Evolutionary conservation across 2,797 vertebrate species (phyloP), one percentile per base, ranked within the genome.

Genomic region (Macrochelys suwanniensis): DNA sequence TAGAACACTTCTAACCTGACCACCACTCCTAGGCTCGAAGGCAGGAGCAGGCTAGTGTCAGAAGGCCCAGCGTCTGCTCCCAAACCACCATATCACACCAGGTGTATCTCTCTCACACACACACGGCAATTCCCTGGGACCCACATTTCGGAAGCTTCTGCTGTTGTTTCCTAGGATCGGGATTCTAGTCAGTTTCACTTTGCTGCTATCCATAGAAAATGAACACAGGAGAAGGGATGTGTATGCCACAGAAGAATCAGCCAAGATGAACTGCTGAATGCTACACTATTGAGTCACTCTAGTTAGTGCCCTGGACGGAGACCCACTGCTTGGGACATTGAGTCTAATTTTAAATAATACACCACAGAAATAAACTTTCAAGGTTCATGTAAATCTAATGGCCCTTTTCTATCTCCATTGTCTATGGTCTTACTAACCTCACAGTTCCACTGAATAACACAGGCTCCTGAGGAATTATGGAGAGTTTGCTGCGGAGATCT

Each of bases 381-480:
- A 79, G 57, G 51, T 12, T 68, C n/a, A 31, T 7, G 53, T 45
- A 26, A 49, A 45, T 17, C 45, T 28, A 42, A 42, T 26, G 45
- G 19, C 49, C n/a, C 90, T 47, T 50, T 7, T 65, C 76, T 3
- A 47, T 79, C 49, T 51, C 65, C 37, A 11, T 19, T 65, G 65
- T 42, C 50, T 25, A 53, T 1, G 4, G 42, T 65, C 5, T 80
- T 78, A 95, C 98, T 98, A 88, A 99, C 99, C 99, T 99, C 97
- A 99, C 98, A 3, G 99, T 99, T 74, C 99, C 99, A 45, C 98
- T 99, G 97, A 99, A 99, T 11, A 99, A 97, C 93, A 99, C 99
- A 0, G 99, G 99, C 93, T 99, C 99, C 95, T 99, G 99, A n/a
- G 99, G 99, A 74, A 99, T 99, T 97, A 99, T 99, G 80, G 99